Conservation (phyloP, 1,140 invertebrate genomes). For the Oreohelix idahoensis region DNA sequence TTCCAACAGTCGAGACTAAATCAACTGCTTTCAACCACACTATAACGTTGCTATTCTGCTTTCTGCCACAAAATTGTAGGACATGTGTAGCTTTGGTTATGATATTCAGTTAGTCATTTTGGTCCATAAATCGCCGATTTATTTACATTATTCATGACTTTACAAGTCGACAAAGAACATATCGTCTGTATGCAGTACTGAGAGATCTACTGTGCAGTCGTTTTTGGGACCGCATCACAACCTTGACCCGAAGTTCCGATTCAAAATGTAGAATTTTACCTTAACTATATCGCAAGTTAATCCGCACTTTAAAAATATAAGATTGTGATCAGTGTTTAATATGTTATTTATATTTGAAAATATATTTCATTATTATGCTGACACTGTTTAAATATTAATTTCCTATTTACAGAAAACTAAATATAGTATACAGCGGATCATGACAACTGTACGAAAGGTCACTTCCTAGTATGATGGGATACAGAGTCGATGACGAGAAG, state of each 20-base stretch:
- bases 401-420: neutral
- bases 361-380: too few relatives aligned
- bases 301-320: neutral
- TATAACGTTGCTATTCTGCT: neutral
- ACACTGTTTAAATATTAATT: too few relatives aligned
- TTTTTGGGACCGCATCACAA: slow-evolving; percentile 7
- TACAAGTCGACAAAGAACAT: slow-evolving; percentile 8
- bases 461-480: slow-evolving; percentile 25
- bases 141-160: slow-evolving; percentile 19
- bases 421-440: neutral
- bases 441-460: neutral
- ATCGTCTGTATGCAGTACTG: slow-evolving; percentile 1
- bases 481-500: neutral
- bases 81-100: neutral
- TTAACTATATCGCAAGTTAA: neutral
- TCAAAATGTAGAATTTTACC: neutral
- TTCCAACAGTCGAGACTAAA: neutral
- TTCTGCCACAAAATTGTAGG: neutral
- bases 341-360: too few relatives aligned
- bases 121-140: slow-evolving; percentile 13
- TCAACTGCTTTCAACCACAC: neutral
- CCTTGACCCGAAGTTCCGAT: neutral
- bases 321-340: too few relatives aligned
- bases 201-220: neutral
- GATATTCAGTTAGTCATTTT: neutral